Evolutionary conservation across 2,113 vertebrate species (phyloP), one percentile per base, ranked within the genome.

Genomic region (Burhinus bistriatus): DNA sequence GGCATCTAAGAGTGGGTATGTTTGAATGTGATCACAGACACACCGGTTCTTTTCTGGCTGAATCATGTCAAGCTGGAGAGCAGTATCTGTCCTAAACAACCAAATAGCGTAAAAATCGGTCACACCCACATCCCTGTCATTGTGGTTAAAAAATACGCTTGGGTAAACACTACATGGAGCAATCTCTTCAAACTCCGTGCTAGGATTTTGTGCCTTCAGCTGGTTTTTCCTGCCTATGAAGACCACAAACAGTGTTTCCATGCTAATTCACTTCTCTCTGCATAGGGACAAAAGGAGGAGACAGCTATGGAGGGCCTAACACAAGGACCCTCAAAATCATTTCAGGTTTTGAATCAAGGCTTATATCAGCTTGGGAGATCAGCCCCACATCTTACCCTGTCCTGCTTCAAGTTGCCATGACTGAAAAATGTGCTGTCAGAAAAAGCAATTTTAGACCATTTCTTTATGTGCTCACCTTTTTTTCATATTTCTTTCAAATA

Each of bases 141-240:
- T 5, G 2, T 5, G 17, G 34, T 30, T 30, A 61, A 52, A 68
- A 79, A 38, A 59, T 8, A n/a, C 0, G 0, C 14, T 40, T 36
- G 38, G 38, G 27, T 27, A 65, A 78, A 49, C 38, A 26, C 27
- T 26, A 44, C 9, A 2, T 19, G 34, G 20, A 83, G 8, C 13
- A 45, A 34, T 38, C 40, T 71, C 32, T 45, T 11, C 36, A 40
- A n/a, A 52, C 34, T 38, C 42, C n/a, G 6, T 23, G 23, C 36
- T 38, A 32, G 27, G 51, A 36, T 23, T 38, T 38, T 34, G 36
- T 72, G 42, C 73, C 44, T 42, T 55, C 51, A 32, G 7, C 32
- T 27, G 6, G 0, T 42, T 83, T 51, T 59, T 83, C 23, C 68
- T 47, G 18, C 23, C 38, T 32, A 5, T 20, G 17, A 59, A 65